These are phyloP conservation scores for Micrasema longulum DNA, from an alignment of 1,140 invertebrate genomes.

Conservation along the genomic window DNA sequence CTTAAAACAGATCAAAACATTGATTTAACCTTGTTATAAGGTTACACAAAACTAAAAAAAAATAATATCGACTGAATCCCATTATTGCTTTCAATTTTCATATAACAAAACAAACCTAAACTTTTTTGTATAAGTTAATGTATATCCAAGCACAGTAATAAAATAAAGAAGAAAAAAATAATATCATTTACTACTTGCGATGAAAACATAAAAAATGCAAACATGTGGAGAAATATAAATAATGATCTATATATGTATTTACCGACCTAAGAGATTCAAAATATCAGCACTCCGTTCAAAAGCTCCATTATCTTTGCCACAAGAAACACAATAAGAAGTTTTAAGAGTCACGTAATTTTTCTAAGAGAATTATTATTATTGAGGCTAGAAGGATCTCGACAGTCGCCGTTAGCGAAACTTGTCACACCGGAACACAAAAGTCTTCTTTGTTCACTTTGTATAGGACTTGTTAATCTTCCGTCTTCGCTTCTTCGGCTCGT, in stretches of 20 bases:
- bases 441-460: conserved; percentile 33
- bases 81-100: no score
- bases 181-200: no score
- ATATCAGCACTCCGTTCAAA: not conserved
- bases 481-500: conserved; percentile 44
- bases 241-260: no score
- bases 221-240: no score
- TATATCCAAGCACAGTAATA: no score
- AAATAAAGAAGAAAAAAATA: no score
- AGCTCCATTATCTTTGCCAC: not conserved
- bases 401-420: not conserved
- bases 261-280: conserved; percentile 8
- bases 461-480: conserved; percentile 31
- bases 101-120: no score
- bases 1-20: conserved; percentile 10
- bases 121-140: no score
- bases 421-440: conserved; percentile 39
- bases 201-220: no score
- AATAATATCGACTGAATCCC: no score
- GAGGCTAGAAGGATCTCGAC: not conserved
- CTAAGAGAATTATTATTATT: conserved; percentile 3
- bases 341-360: conserved; percentile 7
- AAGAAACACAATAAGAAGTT: conserved; percentile 7
- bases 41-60: no score
- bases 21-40: no score